These are phyloP conservation scores for Hozukius guyotensis DNA, from an alignment of 2,797 vertebrate species.

Conservation along the genomic window DNA sequence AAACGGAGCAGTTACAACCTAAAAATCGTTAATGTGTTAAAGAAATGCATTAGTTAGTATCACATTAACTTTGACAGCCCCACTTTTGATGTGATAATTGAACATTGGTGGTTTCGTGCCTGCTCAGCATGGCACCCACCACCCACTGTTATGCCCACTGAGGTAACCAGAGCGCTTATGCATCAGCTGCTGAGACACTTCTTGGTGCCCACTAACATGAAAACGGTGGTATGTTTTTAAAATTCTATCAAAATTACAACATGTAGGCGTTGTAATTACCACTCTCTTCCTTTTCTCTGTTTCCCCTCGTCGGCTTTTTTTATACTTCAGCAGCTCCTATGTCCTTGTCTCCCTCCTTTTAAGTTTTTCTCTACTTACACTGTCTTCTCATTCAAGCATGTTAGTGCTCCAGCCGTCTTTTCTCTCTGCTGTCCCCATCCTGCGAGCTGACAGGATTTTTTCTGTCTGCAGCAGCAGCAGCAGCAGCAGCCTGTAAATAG, in stretches of 20 bases:
- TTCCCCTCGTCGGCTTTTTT: not conserved
- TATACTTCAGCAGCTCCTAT: not conserved
- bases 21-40: no score
- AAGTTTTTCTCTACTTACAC: constrained; percentile 1
- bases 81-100: constrained; percentile 25
- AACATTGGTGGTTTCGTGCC: not conserved
- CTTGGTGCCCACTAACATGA: not conserved
- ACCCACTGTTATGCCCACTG: not conserved
- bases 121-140: constrained; percentile 11
- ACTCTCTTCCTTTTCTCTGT: not conserved
- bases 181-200: not conserved
- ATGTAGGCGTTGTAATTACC: not conserved
- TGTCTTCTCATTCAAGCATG: constrained; percentile 24
- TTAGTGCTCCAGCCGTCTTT: constrained; percentile 38
- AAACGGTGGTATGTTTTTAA: not conserved
- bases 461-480: constrained; percentile 42
- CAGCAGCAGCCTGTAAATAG: constrained; percentile 72
- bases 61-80: no score
- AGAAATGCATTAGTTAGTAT: no score
- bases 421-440: constrained; percentile 17
- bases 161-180: not conserved
- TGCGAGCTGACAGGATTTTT: constrained; percentile 39
- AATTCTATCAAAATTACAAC: not conserved
- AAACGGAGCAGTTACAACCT: no score
- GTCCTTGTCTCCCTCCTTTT: constrained; percentile 1